phyloP scores from a whole-genome alignment of 2,888 invertebrate species.

The Cataglyphis albicans region DNA sequence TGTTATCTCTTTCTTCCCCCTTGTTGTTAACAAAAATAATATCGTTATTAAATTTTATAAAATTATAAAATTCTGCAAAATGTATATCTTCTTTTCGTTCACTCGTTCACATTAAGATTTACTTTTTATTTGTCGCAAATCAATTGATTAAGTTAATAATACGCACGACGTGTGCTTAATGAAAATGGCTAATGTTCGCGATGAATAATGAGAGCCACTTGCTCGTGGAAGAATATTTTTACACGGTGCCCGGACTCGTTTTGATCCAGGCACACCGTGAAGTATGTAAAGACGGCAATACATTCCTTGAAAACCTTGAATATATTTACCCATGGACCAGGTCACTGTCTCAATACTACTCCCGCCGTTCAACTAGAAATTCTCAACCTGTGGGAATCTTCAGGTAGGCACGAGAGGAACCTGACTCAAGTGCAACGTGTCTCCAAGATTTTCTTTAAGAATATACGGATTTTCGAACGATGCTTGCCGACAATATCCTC shows the following conservation, averaged over 20 bases:
- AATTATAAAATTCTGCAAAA: not conserved
- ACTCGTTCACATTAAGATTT: not conserved
- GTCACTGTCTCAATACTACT: constrained; percentile 58
- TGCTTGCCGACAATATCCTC: constrained; percentile 25
- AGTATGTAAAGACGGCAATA: constrained; percentile 48
- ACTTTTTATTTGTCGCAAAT: not conserved
- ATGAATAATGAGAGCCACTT: constrained; percentile 24
- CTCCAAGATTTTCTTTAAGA: constrained; percentile 32
- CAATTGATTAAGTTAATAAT: not conserved
- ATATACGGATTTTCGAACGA: constrained; percentile 39
- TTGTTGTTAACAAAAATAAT: not conserved
- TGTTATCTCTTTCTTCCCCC: not conserved
- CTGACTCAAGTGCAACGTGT: constrained; percentile 31
- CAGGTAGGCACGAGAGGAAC: constrained; percentile 49
- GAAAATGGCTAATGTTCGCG: not conserved
- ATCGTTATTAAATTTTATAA: not conserved
- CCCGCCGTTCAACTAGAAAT: constrained; percentile 54
- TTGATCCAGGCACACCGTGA: constrained; percentile 32
- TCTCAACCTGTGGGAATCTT: constrained; percentile 57
- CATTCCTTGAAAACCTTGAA: constrained; percentile 61
- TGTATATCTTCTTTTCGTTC: not conserved
- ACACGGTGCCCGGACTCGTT: constrained; percentile 22
- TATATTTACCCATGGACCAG: constrained; percentile 59
- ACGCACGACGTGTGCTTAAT: not conserved
- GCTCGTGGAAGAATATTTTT: constrained; percentile 29